A percentile compares a stretch with the other conserved stretches of the same genome.
Conservation (phyloP, 2,113 vertebrate species). For the Odocoileus hemionus region DNA sequence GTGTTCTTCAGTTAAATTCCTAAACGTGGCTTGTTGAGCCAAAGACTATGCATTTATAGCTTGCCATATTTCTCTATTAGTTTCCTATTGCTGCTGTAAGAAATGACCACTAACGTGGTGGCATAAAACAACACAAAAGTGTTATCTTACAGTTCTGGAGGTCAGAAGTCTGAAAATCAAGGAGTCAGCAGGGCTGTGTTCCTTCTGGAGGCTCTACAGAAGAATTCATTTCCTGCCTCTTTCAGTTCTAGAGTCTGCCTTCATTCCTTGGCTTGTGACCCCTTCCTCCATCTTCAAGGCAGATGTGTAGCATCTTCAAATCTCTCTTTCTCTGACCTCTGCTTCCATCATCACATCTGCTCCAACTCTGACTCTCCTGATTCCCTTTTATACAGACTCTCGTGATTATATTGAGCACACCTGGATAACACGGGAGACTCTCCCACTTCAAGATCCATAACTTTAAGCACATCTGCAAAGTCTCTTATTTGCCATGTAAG, state of each 20-base stretch:
- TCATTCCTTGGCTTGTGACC: neutral
- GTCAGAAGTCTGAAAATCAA: neutral
- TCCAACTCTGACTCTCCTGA: neutral
- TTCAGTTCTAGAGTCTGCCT: neutral
- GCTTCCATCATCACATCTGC: neutral
- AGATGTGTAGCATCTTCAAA: neutral
- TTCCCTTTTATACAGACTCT: neutral
- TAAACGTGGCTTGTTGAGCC: neutral
- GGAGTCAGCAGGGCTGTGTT: neutral
- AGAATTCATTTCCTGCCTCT: neutral
- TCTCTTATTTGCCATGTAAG: neutral
- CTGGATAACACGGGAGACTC: neutral
- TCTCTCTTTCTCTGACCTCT: neutral
- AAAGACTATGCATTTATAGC: neutral
- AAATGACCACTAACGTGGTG: neutral
- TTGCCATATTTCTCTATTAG: neutral
- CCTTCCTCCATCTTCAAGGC: neutral
- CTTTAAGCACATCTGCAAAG: neutral
- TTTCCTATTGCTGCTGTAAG: neutral
- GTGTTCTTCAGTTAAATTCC: neutral
- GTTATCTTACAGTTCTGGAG: neutral
- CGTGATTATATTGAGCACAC: neutral
- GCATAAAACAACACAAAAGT: neutral
- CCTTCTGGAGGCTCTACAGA: neutral
- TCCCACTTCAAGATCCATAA: neutral